Evolutionary conservation across 2,113 vertebrate genomes (phyloP).

Genomic region (Bostrychus sinensis): DNA sequence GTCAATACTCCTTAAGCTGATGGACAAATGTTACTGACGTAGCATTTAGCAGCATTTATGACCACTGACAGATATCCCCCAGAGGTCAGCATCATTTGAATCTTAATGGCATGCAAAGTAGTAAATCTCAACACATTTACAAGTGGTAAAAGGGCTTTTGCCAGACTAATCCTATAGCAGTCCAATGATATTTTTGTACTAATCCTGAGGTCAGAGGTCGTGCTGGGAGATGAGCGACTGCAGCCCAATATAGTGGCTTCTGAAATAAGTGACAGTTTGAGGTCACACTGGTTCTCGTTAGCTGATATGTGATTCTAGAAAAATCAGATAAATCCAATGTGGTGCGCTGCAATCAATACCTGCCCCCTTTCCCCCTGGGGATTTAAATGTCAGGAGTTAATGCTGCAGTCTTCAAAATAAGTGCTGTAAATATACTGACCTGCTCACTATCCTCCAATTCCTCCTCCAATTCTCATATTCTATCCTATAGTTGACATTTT

Average conservation of each 20-base stretch:
- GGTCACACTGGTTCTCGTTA: not conserved
- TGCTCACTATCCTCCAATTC: not conserved
- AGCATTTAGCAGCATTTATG: slow-evolving; percentile 8
- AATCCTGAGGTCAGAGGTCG: slow-evolving; percentile 8
- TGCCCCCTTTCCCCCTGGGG: slow-evolving; percentile 2
- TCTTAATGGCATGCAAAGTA: slow-evolving; percentile 6
- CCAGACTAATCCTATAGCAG: slow-evolving; percentile 8
- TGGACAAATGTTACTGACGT: slow-evolving; percentile 3
- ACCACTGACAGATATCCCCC: slow-evolving; percentile 11
- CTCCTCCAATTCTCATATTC: not conserved
- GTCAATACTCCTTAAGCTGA: not conserved
- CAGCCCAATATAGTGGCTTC: not conserved
- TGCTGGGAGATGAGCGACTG: not conserved
- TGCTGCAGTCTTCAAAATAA: slow-evolving; percentile 1
- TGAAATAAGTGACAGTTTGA: slow-evolving; percentile 4
- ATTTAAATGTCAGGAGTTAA: slow-evolving; percentile 7
- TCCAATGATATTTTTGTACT: slow-evolving; percentile 18
- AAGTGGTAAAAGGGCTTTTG: slow-evolving; percentile 15
- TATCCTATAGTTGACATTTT: no score
- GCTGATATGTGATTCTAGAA: not conserved
- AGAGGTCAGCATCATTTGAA: slow-evolving; percentile 23
- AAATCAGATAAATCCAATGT: slow-evolving; percentile 11
- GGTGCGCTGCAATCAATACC: slow-evolving; percentile 1
- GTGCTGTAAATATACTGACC: slow-evolving; percentile 5
- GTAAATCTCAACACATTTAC: slow-evolving; percentile 21